These are phyloP conservation scores for Aplidium turbinatum DNA, from an alignment of 23 tunicate species.

Conservation along the genomic window DNA sequence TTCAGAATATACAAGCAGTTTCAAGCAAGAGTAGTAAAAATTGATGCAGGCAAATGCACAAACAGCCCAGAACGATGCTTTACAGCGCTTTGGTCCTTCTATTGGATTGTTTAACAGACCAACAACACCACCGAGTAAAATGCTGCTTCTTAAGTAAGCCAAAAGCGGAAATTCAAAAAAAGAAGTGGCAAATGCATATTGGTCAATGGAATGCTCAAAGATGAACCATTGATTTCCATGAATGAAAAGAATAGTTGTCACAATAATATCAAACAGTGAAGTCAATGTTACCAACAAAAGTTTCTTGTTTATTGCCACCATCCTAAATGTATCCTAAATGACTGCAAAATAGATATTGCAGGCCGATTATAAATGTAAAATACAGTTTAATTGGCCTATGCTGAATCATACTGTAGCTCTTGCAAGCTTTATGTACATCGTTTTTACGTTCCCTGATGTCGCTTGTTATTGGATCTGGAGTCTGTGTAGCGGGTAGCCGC, in stretches of 20 bases:
- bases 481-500: too few relatives aligned
- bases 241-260: conserved; percentile 27
- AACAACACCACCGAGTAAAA: conserved; percentile 41
- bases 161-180: conserved; percentile 49
- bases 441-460: too few relatives aligned
- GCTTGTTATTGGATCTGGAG: too few relatives aligned
- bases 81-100: conserved; percentile 29
- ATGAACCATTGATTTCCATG: conserved; percentile 48
- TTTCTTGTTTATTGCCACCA: too few relatives aligned
- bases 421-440: too few relatives aligned
- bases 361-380: too few relatives aligned
- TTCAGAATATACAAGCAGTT: conserved; percentile 59
- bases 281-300: too few relatives aligned
- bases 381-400: too few relatives aligned
- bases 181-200: conserved; percentile 43
- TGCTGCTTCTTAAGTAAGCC: conserved; percentile 23
- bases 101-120: conserved; percentile 44
- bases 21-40: conserved; percentile 38
- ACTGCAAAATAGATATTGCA: too few relatives aligned
- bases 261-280: conserved; percentile 27
- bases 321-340: too few relatives aligned
- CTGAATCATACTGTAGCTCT: too few relatives aligned
- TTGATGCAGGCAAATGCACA: conserved; percentile 15
- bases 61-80: not conserved
- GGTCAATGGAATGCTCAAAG: conserved; percentile 17